phyloP scores from a whole-genome alignment of 2,888 invertebrate genomes.

The Lomographa bimaculata region DNA sequence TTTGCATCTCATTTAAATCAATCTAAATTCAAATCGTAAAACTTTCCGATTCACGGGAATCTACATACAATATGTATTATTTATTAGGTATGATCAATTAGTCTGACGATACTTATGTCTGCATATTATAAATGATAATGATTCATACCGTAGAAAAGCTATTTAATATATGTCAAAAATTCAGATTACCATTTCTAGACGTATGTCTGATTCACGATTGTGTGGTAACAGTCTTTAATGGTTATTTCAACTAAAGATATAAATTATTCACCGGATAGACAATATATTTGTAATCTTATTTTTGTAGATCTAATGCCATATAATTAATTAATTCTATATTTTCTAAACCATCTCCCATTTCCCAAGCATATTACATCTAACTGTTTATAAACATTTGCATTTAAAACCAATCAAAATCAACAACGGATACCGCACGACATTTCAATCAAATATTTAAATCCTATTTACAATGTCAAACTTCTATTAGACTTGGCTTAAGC shows the following conservation, averaged over 20 bases:
- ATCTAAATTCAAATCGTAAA: slow-evolving; percentile 24
- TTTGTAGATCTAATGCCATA: too few relatives aligned
- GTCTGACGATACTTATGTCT: slow-evolving; percentile 17
- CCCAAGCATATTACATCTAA: slow-evolving; percentile 13
- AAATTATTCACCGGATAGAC: too few relatives aligned
- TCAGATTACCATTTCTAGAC: too few relatives aligned
- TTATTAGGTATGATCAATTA: slow-evolving; percentile 24
- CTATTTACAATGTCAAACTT: slow-evolving; percentile 34
- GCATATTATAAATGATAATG: slow-evolving; percentile 18
- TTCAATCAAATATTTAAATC: slow-evolving; percentile 39
- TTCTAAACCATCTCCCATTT: slow-evolving; percentile 7
- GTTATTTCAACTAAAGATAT: too few relatives aligned
- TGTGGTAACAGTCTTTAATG: too few relatives aligned
- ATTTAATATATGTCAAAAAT: too few relatives aligned
- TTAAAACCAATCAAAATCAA: slow-evolving; percentile 38
- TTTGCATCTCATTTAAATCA: slow-evolving; percentile 23
- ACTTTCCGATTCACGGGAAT: slow-evolving; percentile 19
- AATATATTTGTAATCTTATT: too few relatives aligned
- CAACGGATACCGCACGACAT: slow-evolving; percentile 43
- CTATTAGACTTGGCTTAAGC: slow-evolving; percentile 44
- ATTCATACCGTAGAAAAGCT: slow-evolving; percentile 6
- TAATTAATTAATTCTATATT: too few relatives aligned
- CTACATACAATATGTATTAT: slow-evolving; percentile 19
- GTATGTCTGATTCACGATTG: too few relatives aligned
- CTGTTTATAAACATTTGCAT: slow-evolving; percentile 15